Evolutionary conservation across 2,888 invertebrate species (phyloP), one percentile per base, ranked within the genome.

Genomic region (Acrobasis repandana): DNA sequence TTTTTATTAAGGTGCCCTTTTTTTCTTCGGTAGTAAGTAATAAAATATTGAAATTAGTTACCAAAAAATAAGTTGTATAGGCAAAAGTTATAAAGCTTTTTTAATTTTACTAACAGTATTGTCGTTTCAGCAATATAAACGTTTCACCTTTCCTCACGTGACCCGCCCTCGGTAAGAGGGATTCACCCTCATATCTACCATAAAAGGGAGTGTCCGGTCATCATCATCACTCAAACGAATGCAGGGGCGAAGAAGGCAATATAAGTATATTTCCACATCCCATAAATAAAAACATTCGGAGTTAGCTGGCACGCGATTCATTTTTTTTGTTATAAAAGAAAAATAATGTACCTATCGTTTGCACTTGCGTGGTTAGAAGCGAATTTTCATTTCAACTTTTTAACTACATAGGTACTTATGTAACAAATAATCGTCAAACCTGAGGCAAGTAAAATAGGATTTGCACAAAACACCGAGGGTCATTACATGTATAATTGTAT

Each of bases 121-220:
- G 14, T 50, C 50, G 2, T 18, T 34, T 18, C 16, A 43, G 43
- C 20, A 43, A 43, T 56, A 56, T 18, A 56, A 56, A 16, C 14
- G 43, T 47, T 33, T 47, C 33, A 56, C 71, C 70, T 70, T 80
- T 77, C 75, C 70, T 74, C 36, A 52, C 6, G 52, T 34, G 72
- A 75, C 70, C 72, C 73, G 77, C 82, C 83, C 84, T 72, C 56
- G 62, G 66, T 67, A 54, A 52, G 71, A 80, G 86, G 88, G 88
- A 79, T 75, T 77, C 76, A 83, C 88, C 89, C 88, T 80, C 72
- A 69, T 73, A 73, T 69, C 70, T 64, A 64, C 74, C 71, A 76
- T 80, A 81, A 82, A 78, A 83, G 86, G 90, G 90, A 78, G 88
- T 81, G 86, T 73, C 75, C 76, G 70, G 75, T 79, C 76, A 86